phyloP scores from a whole-genome alignment of 1,140 invertebrate genomes.

The Lethrus apterus region DNA sequence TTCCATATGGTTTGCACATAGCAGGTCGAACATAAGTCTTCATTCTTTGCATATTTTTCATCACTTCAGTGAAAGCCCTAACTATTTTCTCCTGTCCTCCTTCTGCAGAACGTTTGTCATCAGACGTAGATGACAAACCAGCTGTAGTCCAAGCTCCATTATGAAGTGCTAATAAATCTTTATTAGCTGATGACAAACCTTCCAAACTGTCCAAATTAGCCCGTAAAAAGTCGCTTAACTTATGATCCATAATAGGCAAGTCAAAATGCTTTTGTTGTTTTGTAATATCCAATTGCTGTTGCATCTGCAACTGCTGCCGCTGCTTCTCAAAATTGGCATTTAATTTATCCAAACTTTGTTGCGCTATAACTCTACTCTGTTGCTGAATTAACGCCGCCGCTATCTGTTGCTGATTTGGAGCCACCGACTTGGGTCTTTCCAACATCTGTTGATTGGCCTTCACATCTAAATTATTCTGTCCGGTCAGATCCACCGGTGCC shows the following conservation, averaged over 20 bases:
- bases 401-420: conserved; percentile 41
- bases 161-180: conserved; percentile 60
- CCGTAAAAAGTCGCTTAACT: conserved; percentile 52
- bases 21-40: conserved; percentile 74
- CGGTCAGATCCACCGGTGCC: conserved; percentile 34
- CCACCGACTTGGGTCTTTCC: conserved; percentile 39
- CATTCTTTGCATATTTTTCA: conserved; percentile 80
- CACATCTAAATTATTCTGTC: conserved; percentile 32
- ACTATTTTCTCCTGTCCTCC: conserved; percentile 74
- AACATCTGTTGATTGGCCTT: conserved; percentile 29
- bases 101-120: conserved; percentile 31
- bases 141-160: conserved; percentile 53
- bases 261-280: conserved; percentile 41
- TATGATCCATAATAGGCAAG: conserved; percentile 46
- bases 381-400: conserved; percentile 51
- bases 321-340: conserved; percentile 50
- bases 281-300: conserved; percentile 30
- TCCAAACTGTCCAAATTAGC: conserved; percentile 65
- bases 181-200: conserved; percentile 49
- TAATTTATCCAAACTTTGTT: conserved; percentile 50
- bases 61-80: conserved; percentile 70
- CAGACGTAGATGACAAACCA: conserved; percentile 26
- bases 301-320: conserved; percentile 39
- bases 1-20: conserved; percentile 83
- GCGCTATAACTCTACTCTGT: conserved; percentile 48